Base-by-base conservation (phyloP, 1,140 invertebrate genomes). In the Cydia pomonella region DNA sequence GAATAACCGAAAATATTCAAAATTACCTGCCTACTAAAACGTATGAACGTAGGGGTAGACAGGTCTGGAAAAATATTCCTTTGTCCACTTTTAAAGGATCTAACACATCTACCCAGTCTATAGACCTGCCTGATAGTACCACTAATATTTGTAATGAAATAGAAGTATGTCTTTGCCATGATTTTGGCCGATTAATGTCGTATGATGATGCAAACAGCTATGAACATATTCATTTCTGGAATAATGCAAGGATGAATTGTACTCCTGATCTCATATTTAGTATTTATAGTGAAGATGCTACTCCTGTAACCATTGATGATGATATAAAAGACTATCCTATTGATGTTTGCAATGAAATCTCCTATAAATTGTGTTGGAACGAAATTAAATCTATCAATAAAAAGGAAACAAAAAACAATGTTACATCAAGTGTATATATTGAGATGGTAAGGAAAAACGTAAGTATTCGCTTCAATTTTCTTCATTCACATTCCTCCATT, bases 221-320 rank as follows among this genome's bases (percentile, higher is more conserved):
- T 84, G 83, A 86, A 76, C 88, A 92, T 80, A 83, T 88, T 62
- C 88, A 92, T 81, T 92, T 87, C 81, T 81, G 73, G 74, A 50
- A 80, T 12, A 53, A 75, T 41, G 50, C 63, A 29, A 74, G 29
- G 69, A 53, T 72, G 27, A 44, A 79, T 71, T 80, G 75, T 73
- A 78, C 79, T 10, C 62, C 75, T 76, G 77, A 82, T 62, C 27
- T 75, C 21, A 72, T 89, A 66, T 85, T 85, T 80, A 82, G 79
- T 66, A 88, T 90, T 25, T 89, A 84, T 73, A 75, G 82, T 74
- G 82, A 85, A 73, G 66, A 76, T 9, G 12, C 10, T 66, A 5
- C 63, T 66, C 6, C 5, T 7, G 27, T 33, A 29, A 6, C 25
- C 29, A 66, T 53, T 18, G 38, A 59, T 77, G 10, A 62, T 5